Conservation (phyloP, 2,797 vertebrate genomes). For the Nannoperca obscura region DNA sequence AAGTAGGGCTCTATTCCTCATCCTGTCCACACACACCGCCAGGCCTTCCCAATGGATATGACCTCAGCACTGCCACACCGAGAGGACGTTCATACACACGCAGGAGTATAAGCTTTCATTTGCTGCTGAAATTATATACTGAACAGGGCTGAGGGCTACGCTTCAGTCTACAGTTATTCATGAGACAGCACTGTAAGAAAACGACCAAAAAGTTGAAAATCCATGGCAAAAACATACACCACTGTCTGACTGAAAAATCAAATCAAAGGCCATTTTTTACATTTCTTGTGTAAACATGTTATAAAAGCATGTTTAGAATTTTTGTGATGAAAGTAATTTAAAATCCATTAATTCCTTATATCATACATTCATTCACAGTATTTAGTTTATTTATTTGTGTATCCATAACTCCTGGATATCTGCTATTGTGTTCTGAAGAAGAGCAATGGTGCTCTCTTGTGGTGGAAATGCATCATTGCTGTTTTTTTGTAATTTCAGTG, state of each 20-base stretch:
- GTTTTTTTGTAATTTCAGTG: background rate
- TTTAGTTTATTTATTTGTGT: background rate
- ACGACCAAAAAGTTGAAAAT: constrained; percentile 1
- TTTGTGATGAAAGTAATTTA: background rate
- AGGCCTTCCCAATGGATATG: constrained; percentile 79
- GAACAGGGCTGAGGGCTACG: background rate
- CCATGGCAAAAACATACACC: background rate
- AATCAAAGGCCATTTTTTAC: background rate
- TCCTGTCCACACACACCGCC: constrained; percentile 74
- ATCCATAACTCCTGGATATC: background rate
- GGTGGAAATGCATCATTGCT: constrained; percentile 55
- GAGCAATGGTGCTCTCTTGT: constrained; percentile 76
- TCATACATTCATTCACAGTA: background rate
- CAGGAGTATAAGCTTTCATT: constrained; percentile 64
- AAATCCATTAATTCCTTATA: background rate
- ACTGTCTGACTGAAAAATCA: background rate
- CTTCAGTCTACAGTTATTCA: constrained; percentile 14
- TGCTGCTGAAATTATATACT: constrained; percentile 52
- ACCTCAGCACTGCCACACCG: constrained; percentile 76
- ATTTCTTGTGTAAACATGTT: too few relatives aligned
- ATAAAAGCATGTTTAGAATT: background rate
- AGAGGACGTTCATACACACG: constrained; percentile 51
- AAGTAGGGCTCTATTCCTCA: constrained; percentile 82
- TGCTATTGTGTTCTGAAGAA: constrained; percentile 32
- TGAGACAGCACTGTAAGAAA: constrained; percentile 12